Percentiles rank a stretch among this genome's conserved stretches.
These are phyloP conservation scores for Epizoanthus fatuus DNA, from an alignment of 92 coral and sea anemone genomes.

Conservation along the genomic window DNA sequence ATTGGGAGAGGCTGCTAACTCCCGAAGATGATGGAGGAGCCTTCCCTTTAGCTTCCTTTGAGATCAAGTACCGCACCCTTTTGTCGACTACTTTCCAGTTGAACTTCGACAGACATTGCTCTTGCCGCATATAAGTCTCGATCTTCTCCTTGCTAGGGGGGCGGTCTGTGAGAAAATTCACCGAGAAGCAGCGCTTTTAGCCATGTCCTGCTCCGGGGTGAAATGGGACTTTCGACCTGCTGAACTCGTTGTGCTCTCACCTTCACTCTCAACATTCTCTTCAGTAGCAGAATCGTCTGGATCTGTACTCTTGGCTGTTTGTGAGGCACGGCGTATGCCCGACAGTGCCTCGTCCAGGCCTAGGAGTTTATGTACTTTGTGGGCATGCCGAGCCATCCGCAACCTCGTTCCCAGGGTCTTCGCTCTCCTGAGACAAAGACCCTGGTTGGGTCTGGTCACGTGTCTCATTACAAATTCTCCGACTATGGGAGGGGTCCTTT, in stretches of 20 bases:
- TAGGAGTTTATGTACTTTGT: conserved; percentile 5
- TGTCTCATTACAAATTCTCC: no score
- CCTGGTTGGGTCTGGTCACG: no score
- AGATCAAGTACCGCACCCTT: neutral
- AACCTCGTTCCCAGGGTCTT: no score
- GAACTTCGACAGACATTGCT: neutral
- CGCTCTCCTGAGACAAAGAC: no score
- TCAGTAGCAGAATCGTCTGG: neutral
- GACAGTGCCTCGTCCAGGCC: no score
- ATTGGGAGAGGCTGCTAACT: no score
- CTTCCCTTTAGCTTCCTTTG: neutral
- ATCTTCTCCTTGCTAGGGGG: neutral
- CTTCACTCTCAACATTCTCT: neutral
- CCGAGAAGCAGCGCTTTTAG: neutral
- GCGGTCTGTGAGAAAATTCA: neutral
- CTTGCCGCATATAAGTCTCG: neutral
- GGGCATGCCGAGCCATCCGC: neutral
- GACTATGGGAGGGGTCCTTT: no score
- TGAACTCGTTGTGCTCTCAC: neutral
- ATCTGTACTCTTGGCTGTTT: no score
- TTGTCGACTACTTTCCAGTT: neutral
- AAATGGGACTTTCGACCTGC: neutral
- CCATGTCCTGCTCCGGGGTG: neutral
- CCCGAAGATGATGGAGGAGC: neutral
- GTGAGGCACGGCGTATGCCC: no score